Evolutionary conservation across 2,797 vertebrate species (phyloP), one percentile per base, ranked within the genome.

Genomic region (Schizopygopsis malacanthus): DNA sequence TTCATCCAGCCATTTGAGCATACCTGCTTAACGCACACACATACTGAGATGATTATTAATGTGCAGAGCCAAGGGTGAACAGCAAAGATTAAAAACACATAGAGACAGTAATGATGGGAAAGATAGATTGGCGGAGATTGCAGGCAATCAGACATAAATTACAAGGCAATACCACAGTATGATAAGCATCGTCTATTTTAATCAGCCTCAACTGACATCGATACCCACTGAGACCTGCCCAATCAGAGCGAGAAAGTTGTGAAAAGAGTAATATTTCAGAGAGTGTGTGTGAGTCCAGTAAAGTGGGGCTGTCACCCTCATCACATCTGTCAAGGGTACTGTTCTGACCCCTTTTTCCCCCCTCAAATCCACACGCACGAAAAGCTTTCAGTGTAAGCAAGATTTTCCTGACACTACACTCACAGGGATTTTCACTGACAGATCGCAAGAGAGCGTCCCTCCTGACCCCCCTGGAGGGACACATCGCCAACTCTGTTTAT

Each of bases 61-160:
- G 85, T 86, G 2, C 28, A n/a, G 61, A 85, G 87, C 86, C 79
- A 86, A 81, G 72, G 63, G 86, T 72, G 77, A 72, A 25, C 25
- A 1, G 47, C 75, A 85, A 54, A 89, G 85, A 89, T 89, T 89
- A 89, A 88, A 87, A 79, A 67, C 81, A 52, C 80, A 76, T 80
- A 87, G 79, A 67, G 79, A 88, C 85, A 81, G 79, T 85, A 93
- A 94, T 93, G 92, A 94, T 92, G 92, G 90, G 92, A 90, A 94
- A 95, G 94, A 96, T 93, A 89, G 95, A 96, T 95, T 85, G 92
- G 93, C 88, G 90, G 86, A 91, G 91, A 95, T 93, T 93, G 94
- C 93, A 45, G 91, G 92, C 91, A 95, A 96, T 95, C 94, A 94
- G 91, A 94, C 93, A 95, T 95, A 95, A 95, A 95, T 96, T 95